phyloP scores from a whole-genome alignment of 2,797 vertebrate genomes.

The Erethizon dorsatum region DNA sequence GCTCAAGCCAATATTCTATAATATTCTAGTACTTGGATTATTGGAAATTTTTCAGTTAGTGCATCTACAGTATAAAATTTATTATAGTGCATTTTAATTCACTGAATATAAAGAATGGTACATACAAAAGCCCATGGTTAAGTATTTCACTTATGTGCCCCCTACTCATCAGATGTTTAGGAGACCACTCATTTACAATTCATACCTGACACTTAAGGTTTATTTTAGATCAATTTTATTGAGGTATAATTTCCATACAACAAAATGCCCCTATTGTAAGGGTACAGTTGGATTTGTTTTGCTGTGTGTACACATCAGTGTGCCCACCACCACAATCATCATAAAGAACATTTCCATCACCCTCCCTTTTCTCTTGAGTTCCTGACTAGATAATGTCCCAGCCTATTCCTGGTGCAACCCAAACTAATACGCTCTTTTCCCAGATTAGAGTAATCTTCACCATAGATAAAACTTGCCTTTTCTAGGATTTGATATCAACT shows the following conservation, averaged over 20 bases:
- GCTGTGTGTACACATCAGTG: not conserved
- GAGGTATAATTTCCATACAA: not conserved
- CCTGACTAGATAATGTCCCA: not conserved
- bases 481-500: not conserved
- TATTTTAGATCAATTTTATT: conserved; percentile 10
- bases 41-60: not conserved
- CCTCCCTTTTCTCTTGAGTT: not conserved
- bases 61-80: not conserved
- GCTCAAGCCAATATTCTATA: not conserved
- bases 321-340: not conserved
- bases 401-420: not conserved
- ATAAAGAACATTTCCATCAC: not conserved
- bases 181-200: not conserved
- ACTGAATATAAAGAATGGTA: not conserved
- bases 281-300: not conserved
- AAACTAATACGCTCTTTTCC: not conserved
- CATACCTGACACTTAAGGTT: not conserved
- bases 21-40: not conserved
- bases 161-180: not conserved
- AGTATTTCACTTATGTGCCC: not conserved
- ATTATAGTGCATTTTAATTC: not conserved
- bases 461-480: not conserved
- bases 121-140: not conserved
- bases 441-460: not conserved
- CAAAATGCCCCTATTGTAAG: not conserved